Base-by-base conservation (phyloP, 92 coral and sea anemone genomes). In the Virgularia gustaviana region DNA sequence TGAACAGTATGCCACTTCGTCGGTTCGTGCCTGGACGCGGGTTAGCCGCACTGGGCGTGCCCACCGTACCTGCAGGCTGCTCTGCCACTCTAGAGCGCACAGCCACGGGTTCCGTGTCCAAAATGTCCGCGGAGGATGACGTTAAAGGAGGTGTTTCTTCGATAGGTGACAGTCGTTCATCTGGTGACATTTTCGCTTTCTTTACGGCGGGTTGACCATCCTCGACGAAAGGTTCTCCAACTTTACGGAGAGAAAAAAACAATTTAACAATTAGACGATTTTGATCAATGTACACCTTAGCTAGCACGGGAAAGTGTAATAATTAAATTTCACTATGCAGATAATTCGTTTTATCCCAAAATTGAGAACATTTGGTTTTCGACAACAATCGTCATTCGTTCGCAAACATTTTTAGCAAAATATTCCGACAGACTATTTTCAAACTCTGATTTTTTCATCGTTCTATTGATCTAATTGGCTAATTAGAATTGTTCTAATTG, bases 11-110 rank as follows among this genome's bases (percentile, higher is more conserved):
- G 4, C 99, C 99, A 67, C 99, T 94, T 29, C 99, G 89, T n/a
- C 99, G 88, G 71, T 96, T 94, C 51, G 96, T 94, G 10, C 99
- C 99, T 12, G 99, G 99, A 35, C 99, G 85, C 31, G 99, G 99
- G 71, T 94, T 94, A 16, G 99, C 86, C 57, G 85, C 87, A 25
- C 94, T 84, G 30, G 87, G 83, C 37, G 92, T 72, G 6, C 60
- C 62, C 12, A 83, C 73, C 9, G 84, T 56, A 66, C 80, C 86
- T 9, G 73, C 82, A 25, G 63, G 65, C 41, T 58, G 85, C 39
- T 84, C 92, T 24, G 78, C 72, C 71, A 63, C 65, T 36, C 78
- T 63, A 9, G 82, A 32, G 49, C 68, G 1, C 10, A 8, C 72
- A 23, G 74, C 68, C 77, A 76, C 51, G 70, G 72, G 63, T 62